These are phyloP conservation scores for Protaetia brevitarsis DNA, from an alignment of 1,140 invertebrate genomes.

Conservation along the genomic window DNA sequence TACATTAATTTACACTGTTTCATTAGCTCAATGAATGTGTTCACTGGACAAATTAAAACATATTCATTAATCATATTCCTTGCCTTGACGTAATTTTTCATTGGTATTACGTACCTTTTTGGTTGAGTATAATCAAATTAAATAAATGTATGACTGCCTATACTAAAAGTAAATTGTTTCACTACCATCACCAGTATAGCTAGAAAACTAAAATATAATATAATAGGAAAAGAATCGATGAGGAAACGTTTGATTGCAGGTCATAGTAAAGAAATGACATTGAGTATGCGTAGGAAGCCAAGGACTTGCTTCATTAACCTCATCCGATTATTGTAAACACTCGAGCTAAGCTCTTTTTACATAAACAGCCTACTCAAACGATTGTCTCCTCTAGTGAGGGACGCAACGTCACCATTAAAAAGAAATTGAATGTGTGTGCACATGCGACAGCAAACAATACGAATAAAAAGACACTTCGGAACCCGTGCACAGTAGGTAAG, in stretches of 20 bases:
- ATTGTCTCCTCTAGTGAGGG: conserved; percentile 1
- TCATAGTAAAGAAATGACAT: not conserved
- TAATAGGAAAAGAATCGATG: not conserved
- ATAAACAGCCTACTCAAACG: not conserved
- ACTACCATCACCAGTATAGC: no score
- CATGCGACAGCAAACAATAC: not conserved
- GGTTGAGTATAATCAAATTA: no score
- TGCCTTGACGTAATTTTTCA: no score
- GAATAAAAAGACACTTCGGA: not conserved
- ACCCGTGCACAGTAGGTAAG: conserved; percentile 7
- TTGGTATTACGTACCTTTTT: no score
- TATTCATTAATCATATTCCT: no score
- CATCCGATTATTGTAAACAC: conserved; percentile 34
- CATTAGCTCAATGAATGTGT: no score
- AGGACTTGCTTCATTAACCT: conserved; percentile 31
- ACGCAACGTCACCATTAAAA: not conserved
- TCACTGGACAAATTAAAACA: no score
- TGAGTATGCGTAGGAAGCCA: conserved; percentile 26
- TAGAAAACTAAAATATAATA: not conserved
- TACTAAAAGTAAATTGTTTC: no score
- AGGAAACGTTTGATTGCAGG: not conserved
- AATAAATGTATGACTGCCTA: no score
- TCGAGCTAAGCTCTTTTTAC: conserved; percentile 24
- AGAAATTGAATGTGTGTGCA: not conserved
- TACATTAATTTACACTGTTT: no score